These are phyloP conservation scores for Ypsolopha sequella DNA, from an alignment of 2,888 invertebrate genomes.

Conservation along the genomic window DNA sequence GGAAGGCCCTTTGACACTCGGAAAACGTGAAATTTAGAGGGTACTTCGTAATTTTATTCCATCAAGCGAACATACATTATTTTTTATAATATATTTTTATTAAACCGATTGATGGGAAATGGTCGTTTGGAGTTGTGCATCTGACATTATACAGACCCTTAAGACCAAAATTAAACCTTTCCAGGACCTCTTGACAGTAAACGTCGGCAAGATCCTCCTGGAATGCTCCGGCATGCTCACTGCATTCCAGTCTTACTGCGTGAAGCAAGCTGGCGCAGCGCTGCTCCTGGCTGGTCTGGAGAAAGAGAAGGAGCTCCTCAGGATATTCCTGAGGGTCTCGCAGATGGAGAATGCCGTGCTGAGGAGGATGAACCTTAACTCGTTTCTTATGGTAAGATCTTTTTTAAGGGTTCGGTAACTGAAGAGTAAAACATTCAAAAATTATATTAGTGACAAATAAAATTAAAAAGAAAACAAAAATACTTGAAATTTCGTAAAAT, in stretches of 20 bases:
- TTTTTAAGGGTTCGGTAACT: background rate
- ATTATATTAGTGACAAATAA: too few species aligned
- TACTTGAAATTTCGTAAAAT: background rate
- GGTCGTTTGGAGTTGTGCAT: too few species aligned
- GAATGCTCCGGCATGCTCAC: slow-evolving; percentile 94
- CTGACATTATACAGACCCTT: too few species aligned
- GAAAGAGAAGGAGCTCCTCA: slow-evolving; percentile 93
- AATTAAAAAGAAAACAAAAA: background rate
- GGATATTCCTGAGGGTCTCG: slow-evolving; percentile 94
- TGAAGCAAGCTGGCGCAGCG: slow-evolving; percentile 92
- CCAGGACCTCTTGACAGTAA: slow-evolving; percentile 85
- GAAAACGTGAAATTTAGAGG: too few species aligned
- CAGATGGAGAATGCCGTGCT: slow-evolving; percentile 96
- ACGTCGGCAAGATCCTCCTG: slow-evolving; percentile 90
- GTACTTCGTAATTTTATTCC: too few species aligned
- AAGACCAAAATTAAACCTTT: background rate
- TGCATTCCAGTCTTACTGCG: slow-evolving; percentile 95
- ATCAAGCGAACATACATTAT: too few species aligned
- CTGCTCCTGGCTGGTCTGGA: slow-evolving; percentile 89
- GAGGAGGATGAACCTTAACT: slow-evolving; percentile 95
- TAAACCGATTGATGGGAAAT: too few species aligned
- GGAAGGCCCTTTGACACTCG: too few species aligned
- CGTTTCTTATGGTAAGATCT: slow-evolving; percentile 91
- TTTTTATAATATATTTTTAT: too few species aligned
- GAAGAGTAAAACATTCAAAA: too few species aligned